These are phyloP conservation scores for Mustela erminea DNA, from an alignment of 2,797 vertebrate species.

Conservation along the genomic window DNA sequence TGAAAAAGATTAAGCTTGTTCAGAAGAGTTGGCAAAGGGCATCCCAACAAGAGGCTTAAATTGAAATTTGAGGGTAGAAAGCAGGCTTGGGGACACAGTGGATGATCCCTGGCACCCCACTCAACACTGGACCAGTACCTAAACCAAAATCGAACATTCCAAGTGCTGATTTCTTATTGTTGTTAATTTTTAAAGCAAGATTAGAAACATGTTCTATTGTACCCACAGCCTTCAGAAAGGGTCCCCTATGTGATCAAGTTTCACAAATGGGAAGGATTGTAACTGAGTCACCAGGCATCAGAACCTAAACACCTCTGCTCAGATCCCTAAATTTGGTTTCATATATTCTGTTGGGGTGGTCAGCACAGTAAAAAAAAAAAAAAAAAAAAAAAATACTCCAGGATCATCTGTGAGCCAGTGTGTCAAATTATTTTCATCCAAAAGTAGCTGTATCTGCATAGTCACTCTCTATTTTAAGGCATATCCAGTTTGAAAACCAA, in stretches of 20 bases:
- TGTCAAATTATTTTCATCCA: background rate
- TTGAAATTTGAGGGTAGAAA: background rate
- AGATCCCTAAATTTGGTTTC: background rate
- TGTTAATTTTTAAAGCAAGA: background rate
- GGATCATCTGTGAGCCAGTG: background rate
- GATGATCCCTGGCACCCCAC: background rate
- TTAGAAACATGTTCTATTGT: background rate
- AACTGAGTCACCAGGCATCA: background rate
- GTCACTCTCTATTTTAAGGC: background rate
- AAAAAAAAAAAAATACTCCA: background rate
- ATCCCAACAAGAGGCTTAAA: background rate
- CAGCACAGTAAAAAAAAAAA: background rate
- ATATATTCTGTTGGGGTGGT: background rate
- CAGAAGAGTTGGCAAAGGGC: background rate
- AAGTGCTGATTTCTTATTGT: background rate
- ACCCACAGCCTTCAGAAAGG: background rate
- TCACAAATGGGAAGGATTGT: background rate
- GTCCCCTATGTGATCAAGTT: background rate
- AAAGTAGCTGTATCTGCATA: background rate
- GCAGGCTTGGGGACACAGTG: background rate
- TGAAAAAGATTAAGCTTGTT: constrained; percentile 4
- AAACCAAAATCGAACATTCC: background rate
- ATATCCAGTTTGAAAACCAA: background rate
- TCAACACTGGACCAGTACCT: background rate
- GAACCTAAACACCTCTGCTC: background rate